Evolutionary conservation across 2,888 invertebrate genomes (phyloP).

Genomic region (Apocheima hispidaria): DNA sequence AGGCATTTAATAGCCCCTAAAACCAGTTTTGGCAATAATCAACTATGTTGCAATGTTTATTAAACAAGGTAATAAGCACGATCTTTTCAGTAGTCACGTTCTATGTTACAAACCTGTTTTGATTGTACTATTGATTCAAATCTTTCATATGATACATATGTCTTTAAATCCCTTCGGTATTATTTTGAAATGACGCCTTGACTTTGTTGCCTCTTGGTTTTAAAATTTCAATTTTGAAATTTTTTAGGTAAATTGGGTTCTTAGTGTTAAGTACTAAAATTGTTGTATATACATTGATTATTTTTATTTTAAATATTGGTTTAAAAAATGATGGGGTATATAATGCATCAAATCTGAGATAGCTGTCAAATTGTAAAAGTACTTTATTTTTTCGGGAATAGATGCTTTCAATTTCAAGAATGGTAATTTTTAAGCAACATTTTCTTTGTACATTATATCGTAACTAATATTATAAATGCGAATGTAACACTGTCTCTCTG

Average conservation of each 20-base stretch:
- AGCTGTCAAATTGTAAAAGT: background rate
- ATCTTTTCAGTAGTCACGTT: constrained; percentile 58
- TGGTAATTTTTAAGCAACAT: no score
- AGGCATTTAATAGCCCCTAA: constrained; percentile 22
- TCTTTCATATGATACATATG: constrained; percentile 37
- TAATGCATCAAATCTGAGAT: background rate
- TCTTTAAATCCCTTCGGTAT: background rate
- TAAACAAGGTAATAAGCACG: constrained; percentile 81
- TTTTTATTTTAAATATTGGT: no score
- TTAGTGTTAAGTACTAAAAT: no score
- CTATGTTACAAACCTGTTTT: constrained; percentile 55
- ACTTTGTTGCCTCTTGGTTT: background rate
- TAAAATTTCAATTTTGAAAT: background rate
- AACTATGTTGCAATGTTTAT: constrained; percentile 85
- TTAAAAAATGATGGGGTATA: no score
- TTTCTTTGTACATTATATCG: no score
- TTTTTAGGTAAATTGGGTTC: no score
- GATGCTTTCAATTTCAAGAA: no score
- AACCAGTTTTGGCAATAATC: constrained; percentile 74
- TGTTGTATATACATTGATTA: no score
- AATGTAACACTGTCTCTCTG: no score
- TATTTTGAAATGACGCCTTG: background rate
- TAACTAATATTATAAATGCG: no score
- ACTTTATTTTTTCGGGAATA: no score
- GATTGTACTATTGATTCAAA: constrained; percentile 48